Evolutionary conservation across 2,797 vertebrate species (phyloP).

Genomic region (Esox lucius): DNA sequence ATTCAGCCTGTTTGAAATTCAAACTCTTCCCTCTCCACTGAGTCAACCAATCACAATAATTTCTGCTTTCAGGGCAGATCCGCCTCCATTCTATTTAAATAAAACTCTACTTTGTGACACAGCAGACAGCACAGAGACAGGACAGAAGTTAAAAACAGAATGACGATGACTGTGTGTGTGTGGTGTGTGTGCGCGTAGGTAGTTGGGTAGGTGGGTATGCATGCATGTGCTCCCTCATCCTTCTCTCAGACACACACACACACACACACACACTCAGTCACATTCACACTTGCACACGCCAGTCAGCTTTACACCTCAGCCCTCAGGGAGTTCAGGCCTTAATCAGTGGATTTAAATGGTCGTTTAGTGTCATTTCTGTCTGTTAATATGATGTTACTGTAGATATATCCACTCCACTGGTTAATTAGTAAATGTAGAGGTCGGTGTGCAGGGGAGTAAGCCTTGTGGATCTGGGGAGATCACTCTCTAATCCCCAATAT

Average conservation of each 20-base stretch:
- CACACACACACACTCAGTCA: too few relatives aligned
- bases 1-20: too few relatives aligned
- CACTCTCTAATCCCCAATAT: background rate
- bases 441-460: background rate
- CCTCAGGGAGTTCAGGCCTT: background rate
- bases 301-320: background rate
- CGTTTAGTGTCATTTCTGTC: background rate
- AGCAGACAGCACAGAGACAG: too few relatives aligned
- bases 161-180: slow-evolving; percentile 13
- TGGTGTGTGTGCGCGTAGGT: slow-evolving; percentile 20
- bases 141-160: too few relatives aligned
- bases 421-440: background rate
- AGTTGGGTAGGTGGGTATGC: background rate
- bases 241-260: too few relatives aligned
- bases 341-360: background rate
- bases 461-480: background rate
- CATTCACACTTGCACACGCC: background rate
- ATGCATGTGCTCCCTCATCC: background rate
- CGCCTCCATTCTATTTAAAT: too few relatives aligned
- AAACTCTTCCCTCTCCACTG: too few relatives aligned
- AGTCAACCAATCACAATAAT: too few relatives aligned
- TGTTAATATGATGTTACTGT: background rate
- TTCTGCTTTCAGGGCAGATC: too few relatives aligned
- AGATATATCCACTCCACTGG: background rate
- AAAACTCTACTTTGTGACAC: too few relatives aligned